Base-by-base conservation (phyloP, 2,888 invertebrate species). In the Drosophila helvetica region DNA sequence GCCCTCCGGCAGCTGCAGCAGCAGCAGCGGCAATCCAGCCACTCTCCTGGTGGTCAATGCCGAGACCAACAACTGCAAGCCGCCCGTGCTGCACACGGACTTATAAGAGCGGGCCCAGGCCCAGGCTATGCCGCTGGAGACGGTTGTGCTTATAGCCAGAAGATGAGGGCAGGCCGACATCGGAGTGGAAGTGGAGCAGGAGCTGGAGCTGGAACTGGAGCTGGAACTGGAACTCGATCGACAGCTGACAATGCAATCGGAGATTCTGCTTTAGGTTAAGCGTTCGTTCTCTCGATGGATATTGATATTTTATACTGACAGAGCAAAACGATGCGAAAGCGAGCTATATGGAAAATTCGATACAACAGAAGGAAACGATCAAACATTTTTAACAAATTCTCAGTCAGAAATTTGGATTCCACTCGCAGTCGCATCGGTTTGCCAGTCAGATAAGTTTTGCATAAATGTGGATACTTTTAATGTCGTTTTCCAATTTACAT, bases 1-100 rank as follows among this genome's bases (percentile, higher is more conserved):
- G 15, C 42, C 53, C 22, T 50, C n/a, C 22, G 12, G 12, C 61
- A 53, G 12, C n/a, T 10, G 55, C 55, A 18, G 12, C 61, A 53
- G 10, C n/a, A 7, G 46, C 55, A 25, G 30, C 25, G 25, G 58
- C 6, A 62, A 45, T 53, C 76, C 10, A 64, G 70, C 70, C 30
- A 57, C 77, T 12, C 33, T 80, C 22, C 69, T 85, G 17, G 77
- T 86, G 22, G 80, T 77, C 12, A 79, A 79, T 50, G 74, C 80
- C 18, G 87, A 83, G 60, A 79, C 78, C 50, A 77, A 71, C 57
- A 67, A 77, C 76, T 77, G 75, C 57, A 89, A 88, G 55, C 86
- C 90, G 3, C 89, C 90, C 0, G 91, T 91, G 2, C 77, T 91
- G 33, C 91, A 91, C 56, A 91, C 91, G 19, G 91, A 91, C 59